These are phyloP conservation scores for Agrochola circellaris DNA, from an alignment of 2,888 invertebrate genomes.

Conservation along the genomic window DNA sequence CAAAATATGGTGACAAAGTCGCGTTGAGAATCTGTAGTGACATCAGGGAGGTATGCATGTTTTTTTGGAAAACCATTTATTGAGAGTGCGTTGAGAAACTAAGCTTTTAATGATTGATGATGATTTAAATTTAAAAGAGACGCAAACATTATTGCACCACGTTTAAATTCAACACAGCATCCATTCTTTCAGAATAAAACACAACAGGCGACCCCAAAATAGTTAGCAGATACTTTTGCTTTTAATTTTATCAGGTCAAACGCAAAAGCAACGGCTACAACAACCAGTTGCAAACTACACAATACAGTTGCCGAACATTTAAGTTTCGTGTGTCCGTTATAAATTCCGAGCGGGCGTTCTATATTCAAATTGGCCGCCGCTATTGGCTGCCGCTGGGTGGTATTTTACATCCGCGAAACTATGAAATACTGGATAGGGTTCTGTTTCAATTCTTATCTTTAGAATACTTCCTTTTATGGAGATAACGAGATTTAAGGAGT, in stretches of 20 bases:
- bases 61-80: background rate
- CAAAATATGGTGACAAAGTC: background rate
- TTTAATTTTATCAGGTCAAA: constrained; percentile 20
- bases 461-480: background rate
- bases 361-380: constrained; percentile 89
- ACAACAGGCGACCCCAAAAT: constrained; percentile 1
- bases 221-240: constrained; percentile 31
- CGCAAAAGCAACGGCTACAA: constrained; percentile 17
- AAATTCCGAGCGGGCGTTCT: constrained; percentile 88
- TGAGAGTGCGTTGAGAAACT: background rate
- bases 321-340: constrained; percentile 88
- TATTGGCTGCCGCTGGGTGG: constrained; percentile 83
- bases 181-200: background rate
- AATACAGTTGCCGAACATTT: constrained; percentile 76
- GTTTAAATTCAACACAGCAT: constrained; percentile 8
- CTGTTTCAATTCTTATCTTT: constrained; percentile 17
- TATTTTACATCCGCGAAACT: constrained; percentile 74
- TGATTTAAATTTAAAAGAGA: background rate
- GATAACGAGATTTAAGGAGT: background rate
- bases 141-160: background rate
- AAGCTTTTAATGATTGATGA: background rate
- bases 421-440: constrained; percentile 64
- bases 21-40: background rate
- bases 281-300: constrained; percentile 57
- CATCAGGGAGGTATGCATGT: background rate